A percentile compares a stretch with the other conserved stretches of the same genome.
phyloP scores from a whole-genome alignment of 35 echinoderm and acorn worm genomes.

The Strongylocentrotus purpuratus region DNA sequence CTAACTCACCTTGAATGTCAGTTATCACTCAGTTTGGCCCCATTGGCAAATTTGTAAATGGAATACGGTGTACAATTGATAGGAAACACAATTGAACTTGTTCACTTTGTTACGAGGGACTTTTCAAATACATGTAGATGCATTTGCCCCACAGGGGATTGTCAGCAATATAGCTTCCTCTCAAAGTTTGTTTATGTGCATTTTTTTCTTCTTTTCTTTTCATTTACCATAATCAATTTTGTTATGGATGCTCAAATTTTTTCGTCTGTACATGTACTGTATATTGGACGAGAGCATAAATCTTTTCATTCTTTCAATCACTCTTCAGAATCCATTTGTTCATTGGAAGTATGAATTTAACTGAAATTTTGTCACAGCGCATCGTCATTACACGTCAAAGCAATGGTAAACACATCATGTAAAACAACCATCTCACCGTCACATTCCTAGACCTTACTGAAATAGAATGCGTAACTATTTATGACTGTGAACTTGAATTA shows the following conservation, averaged over 20 bases:
- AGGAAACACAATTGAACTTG: background rate
- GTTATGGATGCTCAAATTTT: no score
- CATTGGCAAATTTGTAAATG: background rate
- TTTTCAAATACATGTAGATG: background rate
- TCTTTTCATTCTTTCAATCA: no score
- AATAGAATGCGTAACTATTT: background rate
- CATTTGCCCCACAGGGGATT: background rate
- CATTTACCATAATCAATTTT: no score
- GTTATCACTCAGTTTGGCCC: background rate
- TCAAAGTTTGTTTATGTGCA: no score
- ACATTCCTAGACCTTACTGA: background rate
- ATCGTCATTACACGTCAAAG: background rate
- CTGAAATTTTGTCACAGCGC: no score
- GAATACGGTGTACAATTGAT: background rate
- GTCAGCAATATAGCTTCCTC: no score
- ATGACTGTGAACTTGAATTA: constrained; percentile 18
- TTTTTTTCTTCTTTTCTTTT: no score
- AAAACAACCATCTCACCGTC: background rate
- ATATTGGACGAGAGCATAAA: no score
- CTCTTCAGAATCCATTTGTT: no score
- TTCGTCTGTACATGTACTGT: no score
- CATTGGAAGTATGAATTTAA: no score
- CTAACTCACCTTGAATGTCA: background rate
- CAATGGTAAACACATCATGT: background rate
- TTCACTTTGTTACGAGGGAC: background rate